Percentiles rank a stretch among this genome's conserved stretches.
phyloP scores from a whole-genome alignment of 2,113 vertebrate species.

The Scartelaos histophorus region DNA sequence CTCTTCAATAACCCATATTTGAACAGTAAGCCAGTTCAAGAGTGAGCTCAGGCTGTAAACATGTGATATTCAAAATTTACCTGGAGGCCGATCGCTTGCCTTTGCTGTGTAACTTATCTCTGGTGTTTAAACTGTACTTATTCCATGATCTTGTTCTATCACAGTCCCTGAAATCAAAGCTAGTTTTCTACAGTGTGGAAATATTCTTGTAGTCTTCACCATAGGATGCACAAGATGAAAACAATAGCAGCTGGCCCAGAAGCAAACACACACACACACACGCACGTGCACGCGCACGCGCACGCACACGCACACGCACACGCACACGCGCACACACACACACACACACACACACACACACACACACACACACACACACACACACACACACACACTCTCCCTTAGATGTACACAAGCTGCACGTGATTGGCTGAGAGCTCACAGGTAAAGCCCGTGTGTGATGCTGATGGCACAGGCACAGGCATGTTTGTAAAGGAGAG shows the following conservation, averaged over 20 bases:
- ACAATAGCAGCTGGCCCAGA: conserved; percentile 59
- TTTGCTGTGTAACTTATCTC: conserved; percentile 53
- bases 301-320: conserved; percentile 18
- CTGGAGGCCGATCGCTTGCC: conserved; percentile 61
- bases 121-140: conserved; percentile 67
- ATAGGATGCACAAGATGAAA: conserved; percentile 53
- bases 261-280: conserved; percentile 2
- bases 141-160: conserved; percentile 58
- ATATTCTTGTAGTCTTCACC: conserved; percentile 40
- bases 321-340: conserved; percentile 9
- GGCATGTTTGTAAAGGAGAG: conserved; percentile 36
- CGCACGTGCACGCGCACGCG: too few relatives aligned
- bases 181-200: conserved; percentile 45
- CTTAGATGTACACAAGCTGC: conserved; percentile 13
- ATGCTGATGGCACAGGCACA: conserved; percentile 51
- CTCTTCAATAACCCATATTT: conserved; percentile 72
- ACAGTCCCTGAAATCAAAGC: conserved; percentile 51
- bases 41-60: conserved; percentile 67
- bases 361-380: conserved; percentile 18
- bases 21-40: conserved; percentile 67
- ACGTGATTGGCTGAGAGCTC: conserved; percentile 33
- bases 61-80: conserved; percentile 78
- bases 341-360: conserved; percentile 17
- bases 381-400: conserved; percentile 1
- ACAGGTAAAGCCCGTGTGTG: conserved; percentile 65